phyloP scores from a whole-genome alignment of 1,140 invertebrate genomes.

The Drosophila nikananu region DNA sequence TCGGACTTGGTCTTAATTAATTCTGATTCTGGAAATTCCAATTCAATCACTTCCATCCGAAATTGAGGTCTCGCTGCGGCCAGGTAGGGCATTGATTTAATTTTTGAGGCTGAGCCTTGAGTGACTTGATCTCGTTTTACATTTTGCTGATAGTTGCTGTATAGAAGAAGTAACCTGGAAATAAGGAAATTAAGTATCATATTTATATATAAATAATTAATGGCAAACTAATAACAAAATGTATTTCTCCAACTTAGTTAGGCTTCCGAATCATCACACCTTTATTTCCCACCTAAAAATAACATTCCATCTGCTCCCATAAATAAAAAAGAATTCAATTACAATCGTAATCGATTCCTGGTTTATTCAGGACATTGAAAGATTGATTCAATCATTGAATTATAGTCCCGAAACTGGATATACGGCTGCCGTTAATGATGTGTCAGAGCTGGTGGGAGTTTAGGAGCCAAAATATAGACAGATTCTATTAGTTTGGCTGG shows the following conservation, averaged over 20 bases:
- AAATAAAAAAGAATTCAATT: conserved; percentile 9
- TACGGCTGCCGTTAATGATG: conserved; percentile 13
- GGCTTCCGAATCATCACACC: not conserved
- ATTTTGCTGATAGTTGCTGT: conserved; percentile 2
- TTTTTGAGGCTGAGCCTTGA: conserved; percentile 19
- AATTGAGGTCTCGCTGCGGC: conserved; percentile 33
- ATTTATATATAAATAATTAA: not conserved
- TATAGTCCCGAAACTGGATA: conserved; percentile 16
- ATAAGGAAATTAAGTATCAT: not conserved
- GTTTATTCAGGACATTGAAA: conserved; percentile 26
- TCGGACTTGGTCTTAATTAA: conserved; percentile 38
- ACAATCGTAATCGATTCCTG: conserved; percentile 18
- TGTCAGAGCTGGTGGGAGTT: not conserved
- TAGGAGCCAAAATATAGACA: conserved; percentile 9
- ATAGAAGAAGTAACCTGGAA: not conserved
- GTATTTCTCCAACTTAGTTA: not conserved
- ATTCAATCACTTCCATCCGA: conserved; percentile 33
- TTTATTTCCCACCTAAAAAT: not conserved
- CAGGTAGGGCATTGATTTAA: conserved; percentile 39
- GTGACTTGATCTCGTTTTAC: conserved; percentile 6
- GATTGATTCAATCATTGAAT: conserved; percentile 48
- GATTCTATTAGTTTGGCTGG: conserved; percentile 36
- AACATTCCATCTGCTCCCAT: not conserved
- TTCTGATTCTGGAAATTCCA: conserved; percentile 37
- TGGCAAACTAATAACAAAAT: not conserved